These are phyloP conservation scores for Troilus luridus DNA, from an alignment of 2,888 invertebrate species.

Conservation along the genomic window DNA sequence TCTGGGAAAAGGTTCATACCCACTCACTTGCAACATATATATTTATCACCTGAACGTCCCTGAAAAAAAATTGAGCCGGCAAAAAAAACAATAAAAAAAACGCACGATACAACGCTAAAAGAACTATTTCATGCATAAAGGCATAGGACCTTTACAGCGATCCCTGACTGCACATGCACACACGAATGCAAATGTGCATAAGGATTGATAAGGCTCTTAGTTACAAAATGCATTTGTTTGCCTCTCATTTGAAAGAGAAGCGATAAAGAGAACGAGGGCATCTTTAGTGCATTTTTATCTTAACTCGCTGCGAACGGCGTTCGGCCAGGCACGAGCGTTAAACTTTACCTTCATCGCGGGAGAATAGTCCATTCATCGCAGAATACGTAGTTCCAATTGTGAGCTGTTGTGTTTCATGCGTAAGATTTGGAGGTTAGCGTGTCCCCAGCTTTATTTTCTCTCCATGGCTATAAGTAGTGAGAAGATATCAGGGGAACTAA, in stretches of 20 bases:
- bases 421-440: not conserved
- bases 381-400: slow-evolving; percentile 7
- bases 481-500: too few species aligned
- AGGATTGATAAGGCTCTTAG: slow-evolving; percentile 22
- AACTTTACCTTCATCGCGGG: slow-evolving; percentile 18
- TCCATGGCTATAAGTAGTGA: not conserved
- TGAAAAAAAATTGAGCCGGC: not conserved
- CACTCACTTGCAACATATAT: not conserved
- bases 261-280: slow-evolving; percentile 31
- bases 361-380: slow-evolving; percentile 11
- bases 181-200: slow-evolving; percentile 31
- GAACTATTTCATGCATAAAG: slow-evolving; percentile 18
- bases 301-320: slow-evolving; percentile 12
- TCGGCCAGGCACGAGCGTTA: slow-evolving; percentile 6
- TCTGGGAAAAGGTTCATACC: not conserved
- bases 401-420: not conserved
- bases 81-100: not conserved
- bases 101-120: not conserved
- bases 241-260: slow-evolving; percentile 45
- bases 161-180: slow-evolving; percentile 34
- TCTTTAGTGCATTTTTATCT: slow-evolving; percentile 49
- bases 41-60: not conserved
- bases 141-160: not conserved
- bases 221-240: slow-evolving; percentile 45
- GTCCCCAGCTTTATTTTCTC: not conserved